These are phyloP conservation scores for Parasteatoda lunata DNA, from an alignment of 2,888 invertebrate species.

Conservation along the genomic window DNA sequence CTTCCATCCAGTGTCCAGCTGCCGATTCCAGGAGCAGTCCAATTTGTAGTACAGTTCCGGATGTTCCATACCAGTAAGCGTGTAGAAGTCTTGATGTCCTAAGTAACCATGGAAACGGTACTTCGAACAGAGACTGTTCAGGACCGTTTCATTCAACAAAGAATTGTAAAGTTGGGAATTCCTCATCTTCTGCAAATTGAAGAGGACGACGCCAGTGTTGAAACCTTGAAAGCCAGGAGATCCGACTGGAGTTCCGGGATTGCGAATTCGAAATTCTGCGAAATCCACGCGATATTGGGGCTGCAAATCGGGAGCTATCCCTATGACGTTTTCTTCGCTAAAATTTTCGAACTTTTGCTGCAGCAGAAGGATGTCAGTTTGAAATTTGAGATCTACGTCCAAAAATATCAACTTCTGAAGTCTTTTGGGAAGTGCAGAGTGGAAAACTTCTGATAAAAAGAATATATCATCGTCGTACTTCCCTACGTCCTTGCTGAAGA, in stretches of 20 bases:
- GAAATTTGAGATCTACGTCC: conserved; percentile 85
- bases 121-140: conserved; percentile 73
- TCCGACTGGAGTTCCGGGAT: conserved; percentile 80
- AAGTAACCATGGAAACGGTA: conserved; percentile 79
- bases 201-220: conserved; percentile 85
- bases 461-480: conserved; percentile 87
- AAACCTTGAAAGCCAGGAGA: conserved; percentile 80
- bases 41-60: conserved; percentile 83
- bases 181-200: conserved; percentile 81
- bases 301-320: conserved; percentile 83
- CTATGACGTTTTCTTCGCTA: conserved; percentile 80
- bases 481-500: conserved; percentile 81
- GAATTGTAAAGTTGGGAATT: conserved; percentile 79
- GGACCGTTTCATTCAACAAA: conserved; percentile 74
- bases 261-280: conserved; percentile 79
- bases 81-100: conserved; percentile 88
- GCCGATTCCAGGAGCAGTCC: conserved; percentile 86
- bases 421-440: conserved; percentile 79
- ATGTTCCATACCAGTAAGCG: conserved; percentile 81
- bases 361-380: conserved; percentile 81
- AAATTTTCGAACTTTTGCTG: conserved; percentile 83
- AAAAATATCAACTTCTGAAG: conserved; percentile 81
- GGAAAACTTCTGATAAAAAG: conserved; percentile 83
- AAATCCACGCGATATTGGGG: conserved; percentile 86
- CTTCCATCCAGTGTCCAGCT: conserved; percentile 87